Base-by-base conservation (phyloP, 2,797 vertebrate genomes). In the Rhinichthys osculus region DNA sequence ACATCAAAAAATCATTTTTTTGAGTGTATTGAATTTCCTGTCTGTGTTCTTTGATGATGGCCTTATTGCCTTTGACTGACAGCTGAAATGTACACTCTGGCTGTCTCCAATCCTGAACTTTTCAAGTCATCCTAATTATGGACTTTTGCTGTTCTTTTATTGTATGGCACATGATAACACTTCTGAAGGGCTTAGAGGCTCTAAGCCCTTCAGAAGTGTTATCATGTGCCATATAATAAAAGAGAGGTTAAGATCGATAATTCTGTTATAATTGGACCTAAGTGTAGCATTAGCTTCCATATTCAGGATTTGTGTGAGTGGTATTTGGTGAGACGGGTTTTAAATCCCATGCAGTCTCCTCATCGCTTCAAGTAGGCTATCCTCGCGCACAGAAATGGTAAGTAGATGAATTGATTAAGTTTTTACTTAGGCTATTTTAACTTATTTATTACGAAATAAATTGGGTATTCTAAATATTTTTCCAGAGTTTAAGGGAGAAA, bases 101-200 rank as follows among this genome's bases (percentile, higher is more conserved):
- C 90, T 89, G 89, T 91, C 93, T 93, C 91, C 94, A 92, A 92
- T 90, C 90, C 88, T 81, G 91, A 90, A 90, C 92, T 87, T 92
- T 92, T 94, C 91, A 94, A 94, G 92, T 92, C 89, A 73, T 81
- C 85, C 92, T 95, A 95, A 95, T 95, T 95, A 93, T 83, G 92
- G 92, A 87, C 90, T 89, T 93, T 93, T 90, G 88, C 86, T n/a
- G 90, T 89, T 85, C 92, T 83, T 90, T 93, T 93, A 94, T 94
- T 94, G 92, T 93, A 92, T 87, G 88, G 89, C 91, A 90, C 92
- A 79, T 47, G 47, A 72, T 80, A 88, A 88, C 86, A 78, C 64
- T 78, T 40, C 42, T 79, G 66, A 66, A 78, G 59, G 78, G 33
- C n/a, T 62, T 74, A 44, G n/a, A 80, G 27, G 27, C 27, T 27